Evolutionary conservation across 2,888 invertebrate genomes (phyloP).

Genomic region (Dryadula phaetusa): DNA sequence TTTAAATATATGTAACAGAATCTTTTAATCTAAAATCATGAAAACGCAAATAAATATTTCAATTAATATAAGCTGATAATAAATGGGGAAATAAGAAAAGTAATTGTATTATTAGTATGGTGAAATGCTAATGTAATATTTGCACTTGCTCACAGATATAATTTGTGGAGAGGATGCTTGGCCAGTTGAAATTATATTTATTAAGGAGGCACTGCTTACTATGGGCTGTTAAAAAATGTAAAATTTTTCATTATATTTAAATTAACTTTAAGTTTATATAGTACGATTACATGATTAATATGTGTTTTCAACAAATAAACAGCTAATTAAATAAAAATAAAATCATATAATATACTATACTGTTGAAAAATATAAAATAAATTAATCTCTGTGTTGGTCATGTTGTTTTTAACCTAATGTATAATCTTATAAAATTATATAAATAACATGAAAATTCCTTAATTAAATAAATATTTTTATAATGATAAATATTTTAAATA

Average conservation of each 20-base stretch:
- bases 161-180: conserved; percentile 80
- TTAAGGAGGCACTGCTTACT: conserved; percentile 78
- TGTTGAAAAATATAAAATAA: too few relatives aligned
- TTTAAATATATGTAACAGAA: conserved; percentile 13
- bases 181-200: conserved; percentile 81
- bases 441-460: too few relatives aligned
- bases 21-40: conserved; percentile 14
- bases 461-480: too few relatives aligned
- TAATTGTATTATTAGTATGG: conserved; percentile 53
- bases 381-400: too few relatives aligned
- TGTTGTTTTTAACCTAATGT: too few relatives aligned
- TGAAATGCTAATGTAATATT: conserved; percentile 52
- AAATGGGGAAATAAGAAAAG: conserved; percentile 38
- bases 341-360: too few relatives aligned
- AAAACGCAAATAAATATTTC: conserved; percentile 34
- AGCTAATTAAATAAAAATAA: too few relatives aligned
- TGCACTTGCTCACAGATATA: conserved; percentile 75
- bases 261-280: too few relatives aligned
- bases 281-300: too few relatives aligned
- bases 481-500: too few relatives aligned
- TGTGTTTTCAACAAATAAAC: too few relatives aligned
- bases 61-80: conserved; percentile 42
- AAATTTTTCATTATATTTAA: conserved; percentile 33
- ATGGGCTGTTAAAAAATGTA: conserved; percentile 72
- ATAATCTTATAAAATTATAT: too few relatives aligned